phyloP scores from a whole-genome alignment of 1,140 invertebrate genomes.

The Procambarus virginalis region DNA sequence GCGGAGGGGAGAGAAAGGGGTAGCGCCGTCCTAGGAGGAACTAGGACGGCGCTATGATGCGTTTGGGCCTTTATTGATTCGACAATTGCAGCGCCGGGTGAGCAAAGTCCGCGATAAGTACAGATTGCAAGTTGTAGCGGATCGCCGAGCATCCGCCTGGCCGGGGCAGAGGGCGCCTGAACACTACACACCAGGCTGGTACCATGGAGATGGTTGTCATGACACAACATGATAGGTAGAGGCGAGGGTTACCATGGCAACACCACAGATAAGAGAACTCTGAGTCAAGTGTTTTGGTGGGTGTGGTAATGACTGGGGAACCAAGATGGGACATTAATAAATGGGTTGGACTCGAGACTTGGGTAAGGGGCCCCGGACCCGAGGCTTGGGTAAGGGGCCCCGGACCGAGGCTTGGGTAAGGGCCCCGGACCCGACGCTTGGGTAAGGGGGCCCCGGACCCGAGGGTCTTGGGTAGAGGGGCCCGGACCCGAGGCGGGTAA shows the following conservation, averaged over 20 bases:
- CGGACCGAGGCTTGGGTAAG: too few relatives aligned
- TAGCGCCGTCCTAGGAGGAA: background rate
- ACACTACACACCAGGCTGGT: background rate
- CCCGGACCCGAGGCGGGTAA: too few relatives aligned
- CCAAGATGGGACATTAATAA: background rate
- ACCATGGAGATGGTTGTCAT: background rate
- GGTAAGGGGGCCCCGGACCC: too few relatives aligned
- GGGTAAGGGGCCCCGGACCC: too few relatives aligned
- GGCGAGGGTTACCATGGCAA: background rate
- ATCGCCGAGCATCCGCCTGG: background rate
- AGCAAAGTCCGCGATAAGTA: background rate
- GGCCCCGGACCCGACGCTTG: too few relatives aligned
- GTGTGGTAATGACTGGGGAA: background rate
- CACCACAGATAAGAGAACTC: background rate
- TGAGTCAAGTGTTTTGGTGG: background rate
- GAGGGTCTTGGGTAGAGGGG: too few relatives aligned
- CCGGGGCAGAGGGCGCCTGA: background rate
- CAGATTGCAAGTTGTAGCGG: background rate
- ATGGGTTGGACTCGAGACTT: background rate
- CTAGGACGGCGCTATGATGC: background rate
- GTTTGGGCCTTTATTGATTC: conserved; percentile 22
- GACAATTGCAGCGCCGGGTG: conserved; percentile 20
- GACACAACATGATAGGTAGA: background rate
- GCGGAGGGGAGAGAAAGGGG: too few relatives aligned
- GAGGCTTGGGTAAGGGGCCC: too few relatives aligned